Conservation (phyloP, 2,888 invertebrate species). For the Agonopterix arenella region DNA sequence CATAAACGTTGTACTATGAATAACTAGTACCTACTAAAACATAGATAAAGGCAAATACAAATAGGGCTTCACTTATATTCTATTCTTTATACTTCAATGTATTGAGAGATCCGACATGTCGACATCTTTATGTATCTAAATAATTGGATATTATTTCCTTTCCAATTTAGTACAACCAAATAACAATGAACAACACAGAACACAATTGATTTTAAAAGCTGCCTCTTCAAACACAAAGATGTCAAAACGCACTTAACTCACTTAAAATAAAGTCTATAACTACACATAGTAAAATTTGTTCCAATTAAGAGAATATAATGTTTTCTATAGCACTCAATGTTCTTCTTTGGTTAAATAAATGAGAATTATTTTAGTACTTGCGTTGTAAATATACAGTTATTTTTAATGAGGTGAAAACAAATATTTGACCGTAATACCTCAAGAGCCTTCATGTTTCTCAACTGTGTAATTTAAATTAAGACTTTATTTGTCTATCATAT, state of each 20-base stretch:
- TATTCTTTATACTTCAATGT: background rate
- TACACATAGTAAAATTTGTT: constrained; percentile 7
- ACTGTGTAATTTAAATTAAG: background rate
- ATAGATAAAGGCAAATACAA: constrained; percentile 1
- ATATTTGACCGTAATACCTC: no score
- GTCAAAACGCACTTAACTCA: constrained; percentile 3
- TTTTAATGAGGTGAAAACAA: background rate
- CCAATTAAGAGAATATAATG: constrained; percentile 10
- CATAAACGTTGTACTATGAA: constrained; percentile 7
- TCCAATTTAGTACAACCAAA: background rate
- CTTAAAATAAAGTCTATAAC: constrained; percentile 4
- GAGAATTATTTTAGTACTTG: constrained; percentile 21
- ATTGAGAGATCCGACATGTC: constrained; percentile 4
- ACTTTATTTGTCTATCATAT: no score
- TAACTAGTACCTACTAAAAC: constrained; percentile 3
- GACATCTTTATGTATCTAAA: no score
- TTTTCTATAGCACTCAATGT: constrained; percentile 30
- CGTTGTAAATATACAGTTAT: background rate
- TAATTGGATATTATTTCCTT: no score
- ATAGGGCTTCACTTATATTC: background rate
- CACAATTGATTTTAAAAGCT: constrained; percentile 32
- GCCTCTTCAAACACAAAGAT: constrained; percentile 8
- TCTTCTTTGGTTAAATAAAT: constrained; percentile 50
- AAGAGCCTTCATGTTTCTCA: background rate
- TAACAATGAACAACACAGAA: constrained; percentile 25